phyloP scores from a whole-genome alignment of 2,797 vertebrate genomes.

The Molossus molossus region DNA sequence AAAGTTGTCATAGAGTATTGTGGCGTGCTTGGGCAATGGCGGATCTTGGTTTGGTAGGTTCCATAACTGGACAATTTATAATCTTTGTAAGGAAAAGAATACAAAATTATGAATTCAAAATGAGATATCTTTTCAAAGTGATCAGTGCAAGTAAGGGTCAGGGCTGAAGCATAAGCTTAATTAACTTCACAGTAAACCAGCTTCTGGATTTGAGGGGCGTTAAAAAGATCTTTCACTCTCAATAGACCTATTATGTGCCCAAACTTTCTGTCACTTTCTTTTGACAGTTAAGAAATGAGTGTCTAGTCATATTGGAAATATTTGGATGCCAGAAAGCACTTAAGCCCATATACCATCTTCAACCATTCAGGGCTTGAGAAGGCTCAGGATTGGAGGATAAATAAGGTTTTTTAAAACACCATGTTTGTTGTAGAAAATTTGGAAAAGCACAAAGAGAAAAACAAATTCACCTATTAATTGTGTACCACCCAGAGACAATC shows the following conservation, averaged over 20 bases:
- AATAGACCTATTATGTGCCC: background rate
- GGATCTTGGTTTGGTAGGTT: background rate
- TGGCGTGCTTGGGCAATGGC: background rate
- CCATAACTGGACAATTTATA: background rate
- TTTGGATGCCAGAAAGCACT: background rate
- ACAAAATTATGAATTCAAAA: conserved; percentile 28
- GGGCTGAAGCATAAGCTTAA: background rate
- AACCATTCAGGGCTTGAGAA: background rate
- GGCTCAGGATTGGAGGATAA: background rate
- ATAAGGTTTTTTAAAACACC: background rate
- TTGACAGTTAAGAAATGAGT: background rate
- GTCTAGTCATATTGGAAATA: background rate
- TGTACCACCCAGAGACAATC: background rate
- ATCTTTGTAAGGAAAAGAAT: background rate
- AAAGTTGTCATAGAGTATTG: background rate
- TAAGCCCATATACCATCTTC: background rate
- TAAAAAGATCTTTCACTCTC: background rate
- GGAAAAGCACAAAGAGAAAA: conserved; percentile 17
- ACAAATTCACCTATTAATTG: background rate
- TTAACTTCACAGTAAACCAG: background rate
- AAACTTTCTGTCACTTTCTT: conserved; percentile 20
- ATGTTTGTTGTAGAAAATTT: background rate
- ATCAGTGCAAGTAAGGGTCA: background rate
- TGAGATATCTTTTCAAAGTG: background rate
- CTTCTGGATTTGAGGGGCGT: background rate